Conservation (phyloP, 1,140 invertebrate species). For the Bombus impatiens region DNA sequence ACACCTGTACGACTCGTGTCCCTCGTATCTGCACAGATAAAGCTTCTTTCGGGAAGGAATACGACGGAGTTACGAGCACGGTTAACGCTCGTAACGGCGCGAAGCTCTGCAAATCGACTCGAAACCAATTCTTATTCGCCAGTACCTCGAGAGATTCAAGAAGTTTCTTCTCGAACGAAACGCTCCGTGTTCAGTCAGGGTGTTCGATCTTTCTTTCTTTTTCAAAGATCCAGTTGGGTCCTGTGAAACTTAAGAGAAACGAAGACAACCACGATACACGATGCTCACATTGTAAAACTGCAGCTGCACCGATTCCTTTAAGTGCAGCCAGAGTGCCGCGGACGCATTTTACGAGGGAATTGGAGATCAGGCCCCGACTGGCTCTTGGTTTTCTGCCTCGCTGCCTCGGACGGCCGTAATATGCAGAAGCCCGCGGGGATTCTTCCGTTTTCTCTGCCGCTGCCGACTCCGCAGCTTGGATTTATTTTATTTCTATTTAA, state of each 20-base stretch:
- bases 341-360: slow-evolving; percentile 60
- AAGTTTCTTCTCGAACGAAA: neutral
- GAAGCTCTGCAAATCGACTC: neutral
- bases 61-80: too few relatives aligned
- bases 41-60: neutral
- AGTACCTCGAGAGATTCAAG: neutral
- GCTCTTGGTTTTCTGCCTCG: slow-evolving; percentile 42
- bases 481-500: slow-evolving; percentile 63
- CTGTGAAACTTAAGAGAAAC: neutral
- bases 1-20: slow-evolving; percentile 14
- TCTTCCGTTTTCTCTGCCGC: slow-evolving; percentile 36
- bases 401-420: slow-evolving; percentile 19
- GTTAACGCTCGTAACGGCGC: neutral
- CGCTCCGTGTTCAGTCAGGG: too few relatives aligned
- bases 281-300: neutral
- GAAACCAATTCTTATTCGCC: neutral
- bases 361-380: slow-evolving; percentile 32
- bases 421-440: slow-evolving; percentile 33
- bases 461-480: slow-evolving; percentile 23
- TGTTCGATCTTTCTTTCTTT: too few relatives aligned
- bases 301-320: neutral
- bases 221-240: neutral
- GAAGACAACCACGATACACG: neutral
- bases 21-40: neutral
- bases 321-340: neutral